Evolutionary conservation across 1,140 invertebrate species (phyloP), one percentile per base, ranked within the genome.

Genomic region (Achroia grisella): DNA sequence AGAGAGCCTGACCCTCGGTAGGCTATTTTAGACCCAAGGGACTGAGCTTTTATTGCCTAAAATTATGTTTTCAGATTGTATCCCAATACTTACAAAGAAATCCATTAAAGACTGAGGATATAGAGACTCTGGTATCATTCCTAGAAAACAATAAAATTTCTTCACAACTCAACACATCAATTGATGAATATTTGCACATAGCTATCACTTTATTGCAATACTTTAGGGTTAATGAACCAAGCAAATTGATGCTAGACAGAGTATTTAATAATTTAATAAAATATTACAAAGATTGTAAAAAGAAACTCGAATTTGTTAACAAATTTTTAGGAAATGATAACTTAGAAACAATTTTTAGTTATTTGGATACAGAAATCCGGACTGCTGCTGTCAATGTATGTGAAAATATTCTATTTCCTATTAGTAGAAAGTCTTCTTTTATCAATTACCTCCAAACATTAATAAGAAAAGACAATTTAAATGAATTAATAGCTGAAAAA

Each of bases 201-300:
- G 53, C 51, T 4, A 64, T 62, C 4, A 72, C 61, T 23, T 39
- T 84, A 42, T 50, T 84, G n/a, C 59, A 78, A 46, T 57, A 64
- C 44, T 48, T 84, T 40, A 62, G 50, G 40, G 55, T 49, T 12
- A 36, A 56, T 14, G 44, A 51, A 39, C 11, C 4, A 48, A 62
- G 49, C n/a, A 46, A 31, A 12, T 5, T 33, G 28, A 30, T 59
- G 10, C 44, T 52, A 40, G 23, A 67, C 12, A 71, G 48, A 61
- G 47, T 82, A 30, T 58, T 84, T 11, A 63, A 56, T 4, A 69
- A 69, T 30, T 42, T 78, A 0, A 40, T 56, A 13, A 75, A 71
- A 53, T 75, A 74, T 40, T 82, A 80, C 44, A 77, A 62, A 44
- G 72, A 77, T 8, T 70, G 62, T 5, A 82, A 75, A 41, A 82